These are phyloP conservation scores for Anas platyrhynchos DNA, from an alignment of 2,113 vertebrate genomes.

Conservation along the genomic window DNA sequence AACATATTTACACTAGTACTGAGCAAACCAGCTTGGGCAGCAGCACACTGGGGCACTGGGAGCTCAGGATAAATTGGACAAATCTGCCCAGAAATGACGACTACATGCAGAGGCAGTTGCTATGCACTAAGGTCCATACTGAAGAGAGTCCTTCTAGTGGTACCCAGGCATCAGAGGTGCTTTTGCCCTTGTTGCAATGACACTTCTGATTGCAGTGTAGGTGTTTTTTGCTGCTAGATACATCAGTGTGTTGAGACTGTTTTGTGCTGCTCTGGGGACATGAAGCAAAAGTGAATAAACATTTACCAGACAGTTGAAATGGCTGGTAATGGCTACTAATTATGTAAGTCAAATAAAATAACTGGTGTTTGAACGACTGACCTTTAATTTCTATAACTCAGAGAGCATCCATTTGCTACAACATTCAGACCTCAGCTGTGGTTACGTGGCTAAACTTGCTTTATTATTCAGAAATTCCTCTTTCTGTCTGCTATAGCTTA, in stretches of 20 bases:
- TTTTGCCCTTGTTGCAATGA: neutral
- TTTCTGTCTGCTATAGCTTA: neutral
- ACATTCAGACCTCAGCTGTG: neutral
- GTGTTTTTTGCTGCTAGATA: neutral
- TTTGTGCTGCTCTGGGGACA: neutral
- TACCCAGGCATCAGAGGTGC: neutral
- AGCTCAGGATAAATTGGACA: neutral
- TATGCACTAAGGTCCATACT: neutral
- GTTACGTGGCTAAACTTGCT: neutral
- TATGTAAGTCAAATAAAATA: slow-evolving; percentile 17
- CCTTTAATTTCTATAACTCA: neutral
- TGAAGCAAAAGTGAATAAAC: slow-evolving; percentile 12
- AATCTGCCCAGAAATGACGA: neutral
- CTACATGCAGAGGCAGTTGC: neutral
- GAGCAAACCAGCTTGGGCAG: neutral
- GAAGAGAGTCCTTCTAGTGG: neutral
- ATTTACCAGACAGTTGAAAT: neutral
- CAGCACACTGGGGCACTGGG: fast-evolving
- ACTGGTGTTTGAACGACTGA: neutral
- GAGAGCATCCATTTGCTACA: neutral
- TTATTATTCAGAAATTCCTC: neutral
- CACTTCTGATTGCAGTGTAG: neutral
- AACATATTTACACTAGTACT: neutral
- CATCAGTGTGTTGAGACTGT: neutral
- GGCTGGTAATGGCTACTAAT: neutral